Conservation (phyloP, 2,113 vertebrate species). For the Aptenodytes forsteri region DNA sequence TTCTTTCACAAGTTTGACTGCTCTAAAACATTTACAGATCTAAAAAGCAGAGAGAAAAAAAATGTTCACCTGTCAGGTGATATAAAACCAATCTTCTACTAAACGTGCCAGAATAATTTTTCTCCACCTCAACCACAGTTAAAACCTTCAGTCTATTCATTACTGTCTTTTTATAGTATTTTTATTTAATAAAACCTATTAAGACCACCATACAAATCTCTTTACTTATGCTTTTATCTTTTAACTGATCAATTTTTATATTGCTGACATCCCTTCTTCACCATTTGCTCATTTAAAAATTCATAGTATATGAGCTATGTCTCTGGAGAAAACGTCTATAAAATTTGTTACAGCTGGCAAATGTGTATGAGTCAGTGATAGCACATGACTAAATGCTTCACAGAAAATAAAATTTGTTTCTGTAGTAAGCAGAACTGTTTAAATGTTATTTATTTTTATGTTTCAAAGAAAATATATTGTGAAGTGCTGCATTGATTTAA, state of each 20-base stretch:
- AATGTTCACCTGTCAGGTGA: constrained; percentile 75
- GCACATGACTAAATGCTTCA: constrained; percentile 89
- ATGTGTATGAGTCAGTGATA: constrained; percentile 85
- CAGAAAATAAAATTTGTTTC: constrained; percentile 98
- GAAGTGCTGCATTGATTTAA: constrained; percentile 99
- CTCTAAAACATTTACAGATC: constrained; percentile 65
- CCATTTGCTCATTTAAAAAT: constrained; percentile 98
- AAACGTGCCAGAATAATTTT: constrained; percentile 81
- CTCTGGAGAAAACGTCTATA: constrained; percentile 93
- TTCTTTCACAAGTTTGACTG: constrained; percentile 18
- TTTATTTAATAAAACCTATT: constrained; percentile 99
- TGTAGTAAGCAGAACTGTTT: constrained; percentile 99
- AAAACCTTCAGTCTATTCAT: constrained; percentile 80
- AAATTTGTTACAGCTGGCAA: constrained; percentile 88
- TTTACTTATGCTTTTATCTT: constrained; percentile 90
- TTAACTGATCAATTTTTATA: constrained; percentile 99
- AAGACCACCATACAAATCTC: constrained; percentile 99
- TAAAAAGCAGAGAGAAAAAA: constrained; percentile 54
- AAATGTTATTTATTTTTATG: constrained; percentile 99
- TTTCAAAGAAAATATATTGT: constrained; percentile 99
- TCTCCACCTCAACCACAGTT: constrained; percentile 76
- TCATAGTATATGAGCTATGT: constrained; percentile 95
- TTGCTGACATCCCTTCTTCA: constrained; percentile 95
- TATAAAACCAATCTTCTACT: constrained; percentile 81
- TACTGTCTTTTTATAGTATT: constrained; percentile 94